Evolutionary conservation across 2,797 vertebrate genomes (phyloP), one percentile per base, ranked within the genome.

Genomic region (Danio kyathit): DNA sequence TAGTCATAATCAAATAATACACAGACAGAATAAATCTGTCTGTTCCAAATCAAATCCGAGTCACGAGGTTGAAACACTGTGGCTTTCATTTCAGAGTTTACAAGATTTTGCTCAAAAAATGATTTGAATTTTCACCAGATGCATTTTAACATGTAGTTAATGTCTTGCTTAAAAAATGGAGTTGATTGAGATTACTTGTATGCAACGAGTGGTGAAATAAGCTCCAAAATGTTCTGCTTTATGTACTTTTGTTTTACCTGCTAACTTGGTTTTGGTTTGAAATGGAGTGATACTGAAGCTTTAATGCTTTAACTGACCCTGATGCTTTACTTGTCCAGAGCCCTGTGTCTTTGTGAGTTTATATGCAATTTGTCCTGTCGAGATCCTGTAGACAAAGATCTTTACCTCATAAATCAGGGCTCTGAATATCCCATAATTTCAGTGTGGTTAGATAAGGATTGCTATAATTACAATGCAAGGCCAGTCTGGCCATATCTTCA

Each of bases 31-130:
- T 66, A 61, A 76, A 57, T 69, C 72, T 16, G 43, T 69, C 71
- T 16, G 44, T 61, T 69, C 11, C 52, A 43, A 63, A 57, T 80
- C 60, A 57, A 74, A 86, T 78, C 77, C 52, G 19, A 86, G 49
- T 84, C 82, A 84, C 80, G 82, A 80, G 80, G 16, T 60, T 82
- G 48, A 21, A 7, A 49, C 43, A 1, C 43, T 9, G 9, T 76
- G 29, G 10, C 6, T 70, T 83, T 74, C 5, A 66, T 71, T 76
- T 70, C 74, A 67, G 78, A 43, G 48, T 61, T 71, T n/a, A 48
- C 16, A 79, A 4, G 9, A 64, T 75, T 4, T 41, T 51, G 19
- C 38, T 60, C 16, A n/a, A 41, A 52, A 21, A 19, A 12, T 41
- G 11, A 5, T 40, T 51, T 10, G 8, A 8, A 59, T 17, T 44